phyloP scores from a whole-genome alignment of 2,888 invertebrate genomes.

The Euclidia mi region DNA sequence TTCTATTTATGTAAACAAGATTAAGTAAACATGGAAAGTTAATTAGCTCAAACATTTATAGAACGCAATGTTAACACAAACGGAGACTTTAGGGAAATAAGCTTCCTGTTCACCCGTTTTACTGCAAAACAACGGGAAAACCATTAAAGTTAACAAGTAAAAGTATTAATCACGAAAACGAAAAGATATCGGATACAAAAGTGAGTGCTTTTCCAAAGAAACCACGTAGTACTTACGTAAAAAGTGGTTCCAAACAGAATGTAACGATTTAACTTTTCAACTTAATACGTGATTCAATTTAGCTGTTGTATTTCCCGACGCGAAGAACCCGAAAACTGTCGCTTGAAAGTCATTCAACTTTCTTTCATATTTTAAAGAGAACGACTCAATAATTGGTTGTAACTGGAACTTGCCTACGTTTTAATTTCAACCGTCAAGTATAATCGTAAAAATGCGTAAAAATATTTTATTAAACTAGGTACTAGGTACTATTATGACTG shows the following conservation, averaged over 20 bases:
- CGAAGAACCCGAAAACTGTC: constrained; percentile 79
- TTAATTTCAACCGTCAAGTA: background rate
- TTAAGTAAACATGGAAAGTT: constrained; percentile 50
- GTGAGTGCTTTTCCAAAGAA: constrained; percentile 75
- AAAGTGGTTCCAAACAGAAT: constrained; percentile 83
- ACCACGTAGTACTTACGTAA: constrained; percentile 84
- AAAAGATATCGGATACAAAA: constrained; percentile 77
- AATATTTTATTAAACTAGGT: too few relatives aligned
- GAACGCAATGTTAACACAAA: constrained; percentile 43
- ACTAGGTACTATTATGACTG: too few relatives aligned
- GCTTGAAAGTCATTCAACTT: constrained; percentile 79
- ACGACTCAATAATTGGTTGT: constrained; percentile 58
- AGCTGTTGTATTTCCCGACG: constrained; percentile 81
- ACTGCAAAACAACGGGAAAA: constrained; percentile 60
- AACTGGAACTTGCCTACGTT: constrained; percentile 46
- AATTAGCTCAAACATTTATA: constrained; percentile 45
- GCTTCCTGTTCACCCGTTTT: constrained; percentile 40
- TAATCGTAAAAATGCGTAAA: too few relatives aligned
- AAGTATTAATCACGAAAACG: constrained; percentile 73
- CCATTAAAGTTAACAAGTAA: constrained; percentile 75
- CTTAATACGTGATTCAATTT: constrained; percentile 89
- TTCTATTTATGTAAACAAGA: constrained; percentile 22
- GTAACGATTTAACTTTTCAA: constrained; percentile 89
- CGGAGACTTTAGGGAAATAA: constrained; percentile 44
- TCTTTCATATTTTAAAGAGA: constrained; percentile 77